phyloP scores from a whole-genome alignment of 2,113 vertebrate species.

The Cisticola juncidis region DNA sequence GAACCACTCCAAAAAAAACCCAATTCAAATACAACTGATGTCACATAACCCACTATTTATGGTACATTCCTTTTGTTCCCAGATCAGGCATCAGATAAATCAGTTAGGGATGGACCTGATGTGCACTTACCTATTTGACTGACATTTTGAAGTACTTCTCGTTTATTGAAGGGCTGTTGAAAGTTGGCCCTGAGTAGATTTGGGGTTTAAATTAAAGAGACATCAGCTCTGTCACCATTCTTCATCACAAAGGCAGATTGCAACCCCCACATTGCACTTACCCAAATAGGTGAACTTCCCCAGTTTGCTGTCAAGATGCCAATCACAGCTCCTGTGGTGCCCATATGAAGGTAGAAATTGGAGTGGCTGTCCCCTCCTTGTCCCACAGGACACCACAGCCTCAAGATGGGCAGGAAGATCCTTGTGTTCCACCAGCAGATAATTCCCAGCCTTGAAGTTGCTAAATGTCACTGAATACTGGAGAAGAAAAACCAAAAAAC shows the following conservation, averaged over 20 bases:
- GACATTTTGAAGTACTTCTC: neutral
- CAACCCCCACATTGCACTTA: neutral
- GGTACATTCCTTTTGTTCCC: neutral
- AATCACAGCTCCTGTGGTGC: constrained; percentile 67
- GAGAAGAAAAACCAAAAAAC: neutral
- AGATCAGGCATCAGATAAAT: neutral
- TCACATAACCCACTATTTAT: neutral
- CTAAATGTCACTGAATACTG: constrained; percentile 75
- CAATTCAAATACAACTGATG: neutral
- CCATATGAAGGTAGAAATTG: neutral
- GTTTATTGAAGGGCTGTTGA: neutral
- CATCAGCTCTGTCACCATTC: neutral
- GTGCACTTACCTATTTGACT: neutral
- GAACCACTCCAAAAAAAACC: neutral
- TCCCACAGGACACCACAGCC: constrained; percentile 62
- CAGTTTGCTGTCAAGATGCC: constrained; percentile 56
- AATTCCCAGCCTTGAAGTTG: constrained; percentile 60
- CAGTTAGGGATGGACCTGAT: neutral
- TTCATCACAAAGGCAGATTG: neutral
- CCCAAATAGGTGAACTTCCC: constrained; percentile 71
- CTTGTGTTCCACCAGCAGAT: constrained; percentile 67
- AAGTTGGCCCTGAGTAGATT: neutral
- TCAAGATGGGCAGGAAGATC: constrained; percentile 24
- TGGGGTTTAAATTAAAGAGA: neutral
- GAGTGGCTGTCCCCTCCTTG: constrained; percentile 32